These are phyloP conservation scores for Dinocampus coccinellae DNA, from an alignment of 2,888 invertebrate genomes.

Conservation along the genomic window DNA sequence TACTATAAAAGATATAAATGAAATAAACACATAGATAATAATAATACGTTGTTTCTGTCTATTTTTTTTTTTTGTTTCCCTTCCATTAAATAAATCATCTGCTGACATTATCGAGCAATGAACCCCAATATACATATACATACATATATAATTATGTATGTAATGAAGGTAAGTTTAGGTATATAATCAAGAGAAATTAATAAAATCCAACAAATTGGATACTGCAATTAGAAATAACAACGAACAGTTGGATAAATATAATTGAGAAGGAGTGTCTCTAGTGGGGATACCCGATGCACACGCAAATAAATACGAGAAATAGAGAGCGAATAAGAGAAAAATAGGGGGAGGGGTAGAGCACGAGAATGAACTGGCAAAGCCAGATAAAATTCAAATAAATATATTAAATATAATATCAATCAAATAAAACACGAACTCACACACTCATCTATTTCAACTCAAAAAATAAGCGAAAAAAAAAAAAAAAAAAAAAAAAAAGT, in stretches of 20 bases:
- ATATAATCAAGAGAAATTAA: conserved; percentile 28
- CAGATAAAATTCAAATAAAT: conserved; percentile 13
- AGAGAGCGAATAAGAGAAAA: conserved; percentile 5
- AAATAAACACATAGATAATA: neutral
- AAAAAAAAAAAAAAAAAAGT: neutral
- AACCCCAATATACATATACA: neutral
- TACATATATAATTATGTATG: neutral
- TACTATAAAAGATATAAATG: no score
- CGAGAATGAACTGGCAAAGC: conserved; percentile 3
- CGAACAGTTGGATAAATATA: conserved; percentile 23
- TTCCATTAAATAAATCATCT: neutral
- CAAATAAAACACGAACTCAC: no score
- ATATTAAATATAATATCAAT: no score
- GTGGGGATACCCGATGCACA: conserved; percentile 5
- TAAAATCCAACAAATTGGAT: conserved; percentile 23
- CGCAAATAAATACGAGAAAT: conserved; percentile 17
- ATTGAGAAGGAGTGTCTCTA: conserved; percentile 14
- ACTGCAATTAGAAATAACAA: conserved; percentile 9
- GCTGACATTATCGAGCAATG: conserved; percentile 2
- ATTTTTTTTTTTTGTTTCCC: neutral
- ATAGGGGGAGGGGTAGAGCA: neutral
- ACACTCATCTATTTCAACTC: no score
- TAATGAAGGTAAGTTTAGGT: no score
- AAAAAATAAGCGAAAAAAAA: no score
- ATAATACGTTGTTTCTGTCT: neutral